These are phyloP conservation scores for Podarcis raffonei DNA, from an alignment of 2,113 vertebrate genomes.

Conservation along the genomic window DNA sequence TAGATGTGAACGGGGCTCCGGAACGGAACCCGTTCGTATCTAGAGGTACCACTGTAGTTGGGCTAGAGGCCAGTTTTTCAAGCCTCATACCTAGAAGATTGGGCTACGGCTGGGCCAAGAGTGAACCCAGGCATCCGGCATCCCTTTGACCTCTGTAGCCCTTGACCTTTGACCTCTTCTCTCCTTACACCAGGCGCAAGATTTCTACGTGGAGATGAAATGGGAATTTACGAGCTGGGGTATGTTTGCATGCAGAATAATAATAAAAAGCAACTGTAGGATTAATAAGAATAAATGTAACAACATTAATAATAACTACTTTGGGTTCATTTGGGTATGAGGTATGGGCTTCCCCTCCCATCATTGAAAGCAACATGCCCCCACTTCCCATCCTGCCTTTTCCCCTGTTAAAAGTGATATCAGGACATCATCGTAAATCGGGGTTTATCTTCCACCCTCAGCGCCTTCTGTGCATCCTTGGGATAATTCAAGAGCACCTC, in stretches of 20 bases:
- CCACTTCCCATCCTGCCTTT: too few species aligned
- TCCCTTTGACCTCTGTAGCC: not conserved
- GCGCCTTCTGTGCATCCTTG: too few species aligned
- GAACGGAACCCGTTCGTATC: too few species aligned
- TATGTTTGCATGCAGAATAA: constrained; percentile 65
- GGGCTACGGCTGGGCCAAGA: not conserved
- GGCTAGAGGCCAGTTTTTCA: not conserved
- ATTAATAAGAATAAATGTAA: too few species aligned
- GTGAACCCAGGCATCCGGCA: not conserved
- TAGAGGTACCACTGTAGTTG: too few species aligned
- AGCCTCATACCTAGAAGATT: not conserved
- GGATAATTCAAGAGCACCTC: not conserved
- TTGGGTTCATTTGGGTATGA: not conserved
- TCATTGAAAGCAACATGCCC: not conserved
- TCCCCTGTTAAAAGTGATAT: too few species aligned
- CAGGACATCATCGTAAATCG: too few species aligned
- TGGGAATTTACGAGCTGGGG: constrained; percentile 99
- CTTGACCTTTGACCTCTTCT: not conserved
- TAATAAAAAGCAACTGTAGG: too few species aligned
- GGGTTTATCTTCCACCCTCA: too few species aligned
- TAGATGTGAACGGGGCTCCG: too few species aligned
- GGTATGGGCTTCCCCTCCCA: not conserved
- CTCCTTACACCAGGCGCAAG: constrained; percentile 83
- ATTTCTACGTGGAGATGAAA: constrained; percentile 98
- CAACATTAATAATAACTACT: too few species aligned